phyloP scores from a whole-genome alignment of 2,888 invertebrate genomes.

The Andrena chrysosceles region DNA sequence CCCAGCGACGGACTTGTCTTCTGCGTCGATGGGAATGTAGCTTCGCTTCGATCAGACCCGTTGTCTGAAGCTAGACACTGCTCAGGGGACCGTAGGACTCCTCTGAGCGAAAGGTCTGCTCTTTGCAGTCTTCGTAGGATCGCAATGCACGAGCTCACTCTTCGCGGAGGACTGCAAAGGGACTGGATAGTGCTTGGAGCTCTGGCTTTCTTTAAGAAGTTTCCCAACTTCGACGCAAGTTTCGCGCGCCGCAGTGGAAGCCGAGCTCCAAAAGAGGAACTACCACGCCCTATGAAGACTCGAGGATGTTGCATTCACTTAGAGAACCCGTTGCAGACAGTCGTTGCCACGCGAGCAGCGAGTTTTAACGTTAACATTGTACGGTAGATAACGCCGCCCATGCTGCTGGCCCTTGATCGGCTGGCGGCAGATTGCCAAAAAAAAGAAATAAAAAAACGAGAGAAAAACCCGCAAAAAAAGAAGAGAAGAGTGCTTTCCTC shows the following conservation, averaged over 20 bases:
- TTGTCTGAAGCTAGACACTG: slow-evolving; percentile 1
- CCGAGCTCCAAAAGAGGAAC: background rate
- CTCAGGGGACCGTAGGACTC: background rate
- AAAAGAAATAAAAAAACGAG: slow-evolving; percentile 21
- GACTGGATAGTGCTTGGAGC: background rate
- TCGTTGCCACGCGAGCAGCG: slow-evolving; percentile 43
- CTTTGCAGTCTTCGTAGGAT: slow-evolving; percentile 16
- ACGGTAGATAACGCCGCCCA: slow-evolving; percentile 67
- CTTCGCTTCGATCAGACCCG: background rate
- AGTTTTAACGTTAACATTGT: slow-evolving; percentile 61
- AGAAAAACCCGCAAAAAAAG: slow-evolving; percentile 49
- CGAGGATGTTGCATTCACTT: slow-evolving; percentile 39
- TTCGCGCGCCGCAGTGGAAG: background rate
- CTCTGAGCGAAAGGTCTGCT: slow-evolving; percentile 26
- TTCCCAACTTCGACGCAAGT: background rate
- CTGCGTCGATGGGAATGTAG: background rate
- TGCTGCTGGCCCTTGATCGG: slow-evolving; percentile 53
- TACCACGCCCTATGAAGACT: background rate
- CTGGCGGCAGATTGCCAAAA: slow-evolving; percentile 71
- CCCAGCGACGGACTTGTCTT: background rate
- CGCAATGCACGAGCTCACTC: background rate
- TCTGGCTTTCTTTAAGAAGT: background rate
- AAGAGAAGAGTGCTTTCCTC: slow-evolving; percentile 42
- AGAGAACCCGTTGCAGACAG: slow-evolving; percentile 37
- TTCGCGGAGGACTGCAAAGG: background rate